Conservation (phyloP, 2,797 vertebrate species). For the Phoeniculus purpureus region DNA sequence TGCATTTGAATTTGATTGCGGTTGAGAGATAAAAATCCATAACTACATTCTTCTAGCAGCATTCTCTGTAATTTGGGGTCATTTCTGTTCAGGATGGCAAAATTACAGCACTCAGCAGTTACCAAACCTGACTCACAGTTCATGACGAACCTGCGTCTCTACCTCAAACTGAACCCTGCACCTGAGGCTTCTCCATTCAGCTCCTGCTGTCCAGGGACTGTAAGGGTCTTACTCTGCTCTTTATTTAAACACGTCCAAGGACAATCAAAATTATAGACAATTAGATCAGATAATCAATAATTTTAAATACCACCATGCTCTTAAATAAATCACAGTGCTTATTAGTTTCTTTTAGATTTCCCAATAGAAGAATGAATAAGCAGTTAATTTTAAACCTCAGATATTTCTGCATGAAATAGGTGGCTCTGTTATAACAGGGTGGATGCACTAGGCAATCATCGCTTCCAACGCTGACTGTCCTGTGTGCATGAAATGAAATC, state of each 20-base stretch:
- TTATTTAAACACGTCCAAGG: not conserved
- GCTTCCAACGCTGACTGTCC: too few relatives aligned
- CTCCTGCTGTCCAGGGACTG: not conserved
- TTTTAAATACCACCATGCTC: not conserved
- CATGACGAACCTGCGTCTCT: not conserved
- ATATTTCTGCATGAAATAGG: not conserved
- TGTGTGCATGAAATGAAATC: not conserved
- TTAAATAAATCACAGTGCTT: not conserved
- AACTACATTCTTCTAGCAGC: not conserved
- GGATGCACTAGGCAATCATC: too few relatives aligned
- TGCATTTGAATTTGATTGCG: not conserved
- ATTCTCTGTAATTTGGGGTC: not conserved
- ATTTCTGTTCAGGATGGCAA: not conserved
- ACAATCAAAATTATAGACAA: not conserved
- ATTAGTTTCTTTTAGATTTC: not conserved
- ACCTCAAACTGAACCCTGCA: not conserved
- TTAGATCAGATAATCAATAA: not conserved
- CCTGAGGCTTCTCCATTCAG: not conserved
- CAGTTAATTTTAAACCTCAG: conserved; percentile 19
- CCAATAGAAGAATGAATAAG: not conserved
- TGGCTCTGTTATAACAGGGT: too few relatives aligned
- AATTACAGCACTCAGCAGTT: not conserved
- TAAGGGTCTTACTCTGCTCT: not conserved
- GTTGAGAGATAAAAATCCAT: not conserved
- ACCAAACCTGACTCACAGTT: not conserved